Evolutionary conservation across 2,888 invertebrate species (phyloP), one percentile per base, ranked within the genome.

Genomic region (Leucania comma): DNA sequence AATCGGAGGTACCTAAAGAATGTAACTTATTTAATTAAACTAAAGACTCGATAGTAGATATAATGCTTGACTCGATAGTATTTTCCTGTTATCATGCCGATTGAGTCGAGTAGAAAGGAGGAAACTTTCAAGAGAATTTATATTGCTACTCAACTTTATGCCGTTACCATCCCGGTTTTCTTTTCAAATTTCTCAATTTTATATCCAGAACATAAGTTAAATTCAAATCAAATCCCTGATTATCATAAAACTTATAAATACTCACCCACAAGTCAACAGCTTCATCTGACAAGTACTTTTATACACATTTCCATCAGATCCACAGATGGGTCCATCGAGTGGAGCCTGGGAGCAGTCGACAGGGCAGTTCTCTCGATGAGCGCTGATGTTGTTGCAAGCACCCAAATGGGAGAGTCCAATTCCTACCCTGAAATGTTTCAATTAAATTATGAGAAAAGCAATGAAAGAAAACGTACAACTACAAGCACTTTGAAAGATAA

Each of bases 221-320:
- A 46, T 32, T n/a, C 0, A 32, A 32, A 32, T 12, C 26, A 46
- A 17, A 4, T 65, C 46, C 29, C 54, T 84, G 76, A 77, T 6
- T 6, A 77, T 20, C 24, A 66, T 56, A 59, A 46, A 72, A 58
- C 58, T 72, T 73, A 46, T 2, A 17, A 1, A 61, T 10, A 85
- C 96, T 94, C 93, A 98, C 97, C 98, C 98, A 94, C 99, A 99
- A 60, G 99, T 99, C 35, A 98, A 96, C 73, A 98, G 96, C 89
- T 98, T 98, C 99, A 99, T 98, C 90, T 98, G 98, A 89, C 99
- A 99, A 3, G 98, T 98, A 86, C 97, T 99, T 89, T 98, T 98
- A 96, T 99, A 99, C 0, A 99, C 99, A 88, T 98, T 98, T 42
- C 98, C 99, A 89, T 99, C 98, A 71, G 98, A 98, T 5, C 98